Percentiles rank a stretch among this genome's conserved stretches.
These are phyloP conservation scores for Gymnogyps californianus DNA, from an alignment of 2,113 vertebrate species.

Conservation along the genomic window DNA sequence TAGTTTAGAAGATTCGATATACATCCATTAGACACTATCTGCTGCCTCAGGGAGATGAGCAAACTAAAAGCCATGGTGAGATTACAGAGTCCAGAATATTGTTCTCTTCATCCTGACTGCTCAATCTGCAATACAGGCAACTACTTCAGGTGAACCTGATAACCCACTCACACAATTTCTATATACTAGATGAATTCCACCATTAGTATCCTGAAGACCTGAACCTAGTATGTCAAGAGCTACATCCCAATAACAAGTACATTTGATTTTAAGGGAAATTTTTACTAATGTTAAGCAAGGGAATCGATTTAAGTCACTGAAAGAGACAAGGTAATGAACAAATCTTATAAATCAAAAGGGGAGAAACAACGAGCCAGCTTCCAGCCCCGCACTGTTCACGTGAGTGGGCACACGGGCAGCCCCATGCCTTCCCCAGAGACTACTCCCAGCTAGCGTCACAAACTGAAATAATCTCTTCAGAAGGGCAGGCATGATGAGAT, in stretches of 20 bases:
- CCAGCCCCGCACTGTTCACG: neutral
- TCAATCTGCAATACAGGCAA: fast-evolving
- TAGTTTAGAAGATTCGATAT: neutral
- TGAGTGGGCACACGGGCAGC: neutral
- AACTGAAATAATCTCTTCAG: neutral
- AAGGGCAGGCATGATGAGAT: neutral
- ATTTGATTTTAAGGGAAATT: neutral
- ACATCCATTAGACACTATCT: neutral
- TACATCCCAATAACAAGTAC: neutral
- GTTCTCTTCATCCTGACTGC: neutral
- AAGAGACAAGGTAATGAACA: neutral
- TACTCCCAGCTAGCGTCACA: neutral
- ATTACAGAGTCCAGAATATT: neutral
- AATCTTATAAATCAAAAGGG: neutral
- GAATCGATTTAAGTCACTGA: neutral
- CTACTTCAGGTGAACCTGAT: neutral
- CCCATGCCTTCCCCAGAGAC: neutral
- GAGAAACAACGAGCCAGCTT: neutral
- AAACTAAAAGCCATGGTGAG: neutral
- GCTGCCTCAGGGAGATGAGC: neutral
- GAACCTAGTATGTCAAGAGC: neutral
- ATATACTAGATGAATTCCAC: neutral
- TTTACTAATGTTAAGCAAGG: neutral
- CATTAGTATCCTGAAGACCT: neutral
- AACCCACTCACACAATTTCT: neutral